Evolutionary conservation across 1,140 invertebrate species (phyloP).

Genomic region (Rhizoglyphus robini): DNA sequence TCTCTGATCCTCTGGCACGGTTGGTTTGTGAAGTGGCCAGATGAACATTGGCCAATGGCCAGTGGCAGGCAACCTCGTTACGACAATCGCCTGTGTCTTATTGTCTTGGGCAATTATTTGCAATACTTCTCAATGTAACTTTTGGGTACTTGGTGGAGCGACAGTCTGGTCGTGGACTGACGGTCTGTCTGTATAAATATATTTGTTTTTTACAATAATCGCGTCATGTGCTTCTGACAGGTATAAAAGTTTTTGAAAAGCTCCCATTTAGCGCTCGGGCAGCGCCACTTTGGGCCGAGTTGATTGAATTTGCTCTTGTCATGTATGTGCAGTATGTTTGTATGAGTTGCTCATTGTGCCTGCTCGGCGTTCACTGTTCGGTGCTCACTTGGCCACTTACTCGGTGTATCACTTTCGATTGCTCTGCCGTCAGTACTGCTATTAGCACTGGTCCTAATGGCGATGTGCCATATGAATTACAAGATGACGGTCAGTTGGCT

Average conservation of each 20-base stretch:
- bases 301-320: constrained; percentile 15
- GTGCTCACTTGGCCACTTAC: too few relatives aligned
- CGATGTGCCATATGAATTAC: constrained; percentile 7
- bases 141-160: neutral
- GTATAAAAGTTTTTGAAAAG: constrained; percentile 12
- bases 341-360: neutral
- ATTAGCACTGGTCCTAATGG: neutral
- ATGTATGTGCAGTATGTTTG: constrained; percentile 1
- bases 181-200: neutral
- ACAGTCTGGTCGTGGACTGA: neutral
- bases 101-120: constrained; percentile 11
- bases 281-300: neutral
- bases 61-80: too few relatives aligned
- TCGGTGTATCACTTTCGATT: neutral
- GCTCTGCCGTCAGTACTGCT: neutral
- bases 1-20: too few relatives aligned
- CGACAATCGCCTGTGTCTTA: too few relatives aligned
- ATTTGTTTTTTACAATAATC: constrained; percentile 13
- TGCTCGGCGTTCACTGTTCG: neutral
- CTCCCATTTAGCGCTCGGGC: neutral
- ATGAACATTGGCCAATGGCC: too few relatives aligned
- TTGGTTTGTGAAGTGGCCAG: too few relatives aligned
- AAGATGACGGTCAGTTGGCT: constrained; percentile 8
- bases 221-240: constrained; percentile 17
- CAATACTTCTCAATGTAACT: constrained; percentile 3